Evolutionary conservation across 2,888 invertebrate genomes (phyloP).

Genomic region (Sinhomidia bicolor): DNA sequence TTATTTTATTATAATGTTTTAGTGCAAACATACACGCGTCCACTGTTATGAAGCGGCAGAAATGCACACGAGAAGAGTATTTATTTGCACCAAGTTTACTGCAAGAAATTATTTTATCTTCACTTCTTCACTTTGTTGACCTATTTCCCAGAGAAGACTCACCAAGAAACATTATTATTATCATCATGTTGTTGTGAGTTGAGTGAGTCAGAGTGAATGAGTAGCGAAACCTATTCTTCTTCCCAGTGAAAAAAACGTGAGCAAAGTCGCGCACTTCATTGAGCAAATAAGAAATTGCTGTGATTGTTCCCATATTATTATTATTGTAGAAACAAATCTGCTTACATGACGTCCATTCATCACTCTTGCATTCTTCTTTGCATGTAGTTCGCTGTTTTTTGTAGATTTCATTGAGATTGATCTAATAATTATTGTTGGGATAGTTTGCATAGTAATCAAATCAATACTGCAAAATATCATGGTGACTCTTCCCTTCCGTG

Average conservation of each 20-base stretch:
- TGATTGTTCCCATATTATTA: not conserved
- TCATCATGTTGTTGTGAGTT: not conserved
- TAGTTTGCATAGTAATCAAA: not conserved
- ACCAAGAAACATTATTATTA: conserved; percentile 17
- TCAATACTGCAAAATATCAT: not conserved
- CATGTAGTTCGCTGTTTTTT: not conserved
- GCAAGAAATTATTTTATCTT: not conserved
- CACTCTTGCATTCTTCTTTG: too few species aligned
- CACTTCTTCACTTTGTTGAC: conserved; percentile 51
- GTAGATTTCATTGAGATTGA: not conserved
- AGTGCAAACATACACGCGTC: not conserved
- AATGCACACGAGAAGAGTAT: not conserved
- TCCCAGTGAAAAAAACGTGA: not conserved
- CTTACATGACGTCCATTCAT: too few species aligned
- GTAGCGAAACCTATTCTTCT: not conserved
- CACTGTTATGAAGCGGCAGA: not conserved
- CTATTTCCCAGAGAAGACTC: conserved; percentile 63
- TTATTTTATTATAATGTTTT: conserved; percentile 1
- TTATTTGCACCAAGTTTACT: not conserved
- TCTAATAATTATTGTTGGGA: not conserved
- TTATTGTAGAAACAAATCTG: not conserved
- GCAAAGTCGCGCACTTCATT: too few species aligned
- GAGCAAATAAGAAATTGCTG: too few species aligned
- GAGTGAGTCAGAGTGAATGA: not conserved
- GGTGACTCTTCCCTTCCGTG: not conserved